phyloP scores from a whole-genome alignment of 2,113 vertebrate genomes.

The Entosphenus tridentatus region DNA sequence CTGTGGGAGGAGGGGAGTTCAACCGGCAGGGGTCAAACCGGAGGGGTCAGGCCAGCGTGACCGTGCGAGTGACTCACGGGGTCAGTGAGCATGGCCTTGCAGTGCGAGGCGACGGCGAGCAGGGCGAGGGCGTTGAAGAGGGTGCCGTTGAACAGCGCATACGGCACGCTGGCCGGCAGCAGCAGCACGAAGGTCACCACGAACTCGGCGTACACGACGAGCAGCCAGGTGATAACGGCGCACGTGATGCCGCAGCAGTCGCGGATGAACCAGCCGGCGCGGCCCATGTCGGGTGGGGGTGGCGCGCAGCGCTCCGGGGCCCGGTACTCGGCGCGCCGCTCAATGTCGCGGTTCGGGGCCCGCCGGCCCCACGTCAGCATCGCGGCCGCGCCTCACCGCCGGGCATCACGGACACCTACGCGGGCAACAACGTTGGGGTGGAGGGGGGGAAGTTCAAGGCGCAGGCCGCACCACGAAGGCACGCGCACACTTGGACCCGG shows the following conservation, averaged over 20 bases:
- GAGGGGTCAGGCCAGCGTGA: no score
- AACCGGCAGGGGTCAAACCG: no score
- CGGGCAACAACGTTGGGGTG: no score
- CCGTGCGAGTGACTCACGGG: constrained; percentile 41
- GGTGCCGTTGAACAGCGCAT: constrained; percentile 60
- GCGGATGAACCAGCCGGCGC: constrained; percentile 85
- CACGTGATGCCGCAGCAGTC: constrained; percentile 86
- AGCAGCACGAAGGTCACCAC: constrained; percentile 92
- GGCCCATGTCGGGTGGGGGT: constrained; percentile 23
- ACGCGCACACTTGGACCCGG: no score
- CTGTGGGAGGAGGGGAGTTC: no score
- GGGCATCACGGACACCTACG: no score
- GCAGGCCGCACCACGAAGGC: no score
- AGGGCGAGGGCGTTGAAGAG: constrained; percentile 72
- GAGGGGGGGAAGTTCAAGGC: no score
- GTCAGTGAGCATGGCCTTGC: constrained; percentile 85
- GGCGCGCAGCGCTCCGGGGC: constrained; percentile 53
- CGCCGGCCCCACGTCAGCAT: no score
- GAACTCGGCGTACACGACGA: constrained; percentile 86
- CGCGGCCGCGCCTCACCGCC: no score
- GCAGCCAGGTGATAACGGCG: constrained; percentile 73
- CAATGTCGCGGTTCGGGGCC: constrained; percentile 45
- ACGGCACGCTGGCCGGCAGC: constrained; percentile 36
- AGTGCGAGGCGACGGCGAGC: constrained; percentile 73
- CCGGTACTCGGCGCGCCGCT: constrained; percentile 74